These are phyloP conservation scores for Ctenodactylus gundi DNA, from an alignment of 2,113 vertebrate species.

Conservation along the genomic window DNA sequence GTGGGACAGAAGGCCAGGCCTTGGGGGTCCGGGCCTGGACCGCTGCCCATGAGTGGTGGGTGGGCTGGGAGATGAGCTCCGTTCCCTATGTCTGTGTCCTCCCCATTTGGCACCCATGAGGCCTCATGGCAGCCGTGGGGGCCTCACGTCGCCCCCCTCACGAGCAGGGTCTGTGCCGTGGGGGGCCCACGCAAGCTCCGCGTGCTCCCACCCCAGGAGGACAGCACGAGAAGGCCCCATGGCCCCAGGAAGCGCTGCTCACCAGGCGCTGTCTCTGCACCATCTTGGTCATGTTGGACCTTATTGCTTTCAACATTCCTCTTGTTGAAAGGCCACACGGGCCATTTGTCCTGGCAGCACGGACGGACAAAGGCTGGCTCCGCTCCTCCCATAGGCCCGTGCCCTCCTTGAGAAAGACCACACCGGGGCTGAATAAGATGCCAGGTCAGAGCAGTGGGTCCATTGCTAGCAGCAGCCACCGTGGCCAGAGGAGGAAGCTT, in stretches of 20 bases:
- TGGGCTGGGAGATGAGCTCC: background rate
- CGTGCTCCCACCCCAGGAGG: background rate
- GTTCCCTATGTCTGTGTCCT: background rate
- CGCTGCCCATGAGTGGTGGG: background rate
- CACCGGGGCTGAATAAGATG: background rate
- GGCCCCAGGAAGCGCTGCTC: background rate
- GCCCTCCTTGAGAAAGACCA: background rate
- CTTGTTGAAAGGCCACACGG: background rate
- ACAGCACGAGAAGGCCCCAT: background rate
- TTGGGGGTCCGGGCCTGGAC: background rate
- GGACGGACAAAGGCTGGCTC: no score
- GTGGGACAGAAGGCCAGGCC: background rate
- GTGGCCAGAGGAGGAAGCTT: background rate
- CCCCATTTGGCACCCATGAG: no score
- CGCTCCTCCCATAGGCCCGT: background rate
- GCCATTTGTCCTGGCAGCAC: background rate
- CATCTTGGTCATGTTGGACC: no score
- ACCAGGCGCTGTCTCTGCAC: background rate
- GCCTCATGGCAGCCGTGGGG: no score
- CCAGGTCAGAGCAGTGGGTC: rapidly evolving
- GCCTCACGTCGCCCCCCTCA: no score
- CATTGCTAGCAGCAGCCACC: rapidly evolving
- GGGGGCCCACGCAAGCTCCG: background rate
- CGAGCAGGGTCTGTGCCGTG: background rate
- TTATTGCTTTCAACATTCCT: background rate